Conservation (phyloP, 2,113 vertebrate genomes). For the Arenaria interpres region DNA sequence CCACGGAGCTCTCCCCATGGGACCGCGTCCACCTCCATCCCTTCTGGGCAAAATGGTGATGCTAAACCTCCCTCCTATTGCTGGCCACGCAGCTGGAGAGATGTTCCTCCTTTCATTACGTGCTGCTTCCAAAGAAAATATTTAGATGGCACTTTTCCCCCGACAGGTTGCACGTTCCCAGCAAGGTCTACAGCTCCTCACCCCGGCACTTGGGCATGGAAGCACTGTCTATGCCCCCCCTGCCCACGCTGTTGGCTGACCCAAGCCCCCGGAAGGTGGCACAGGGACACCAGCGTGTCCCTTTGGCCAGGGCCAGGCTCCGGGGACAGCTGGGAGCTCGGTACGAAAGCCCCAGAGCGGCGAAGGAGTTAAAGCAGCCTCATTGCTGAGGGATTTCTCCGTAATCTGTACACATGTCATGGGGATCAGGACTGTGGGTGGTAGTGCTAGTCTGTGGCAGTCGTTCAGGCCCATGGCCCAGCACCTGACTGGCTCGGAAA, state of each 20-base stretch:
- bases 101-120: accelerated
- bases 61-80: accelerated
- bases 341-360: neutral
- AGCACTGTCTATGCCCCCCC: accelerated
- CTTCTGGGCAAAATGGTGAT: neutral
- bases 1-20: neutral
- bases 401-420: conserved; percentile 83
- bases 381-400: conserved; percentile 76
- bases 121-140: accelerated
- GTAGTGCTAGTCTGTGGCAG: conserved; percentile 83
- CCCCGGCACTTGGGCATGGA: neutral
- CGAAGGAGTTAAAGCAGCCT: conserved; percentile 67
- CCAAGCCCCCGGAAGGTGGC: neutral
- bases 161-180: neutral
- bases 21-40: accelerated
- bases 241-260: accelerated
- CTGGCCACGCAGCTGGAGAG: neutral
- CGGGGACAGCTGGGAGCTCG: too few species aligned
- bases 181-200: too few species aligned
- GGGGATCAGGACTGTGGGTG: conserved; percentile 84
- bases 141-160: neutral
- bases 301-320: neutral
- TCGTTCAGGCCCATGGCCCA: conserved; percentile 73
- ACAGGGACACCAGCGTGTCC: neutral
- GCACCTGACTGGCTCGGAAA: conserved; percentile 78